Evolutionary conservation across 2,888 invertebrate species (phyloP), one percentile per base, ranked within the genome.

Genomic region (Ryuthela nishihirai): DNA sequence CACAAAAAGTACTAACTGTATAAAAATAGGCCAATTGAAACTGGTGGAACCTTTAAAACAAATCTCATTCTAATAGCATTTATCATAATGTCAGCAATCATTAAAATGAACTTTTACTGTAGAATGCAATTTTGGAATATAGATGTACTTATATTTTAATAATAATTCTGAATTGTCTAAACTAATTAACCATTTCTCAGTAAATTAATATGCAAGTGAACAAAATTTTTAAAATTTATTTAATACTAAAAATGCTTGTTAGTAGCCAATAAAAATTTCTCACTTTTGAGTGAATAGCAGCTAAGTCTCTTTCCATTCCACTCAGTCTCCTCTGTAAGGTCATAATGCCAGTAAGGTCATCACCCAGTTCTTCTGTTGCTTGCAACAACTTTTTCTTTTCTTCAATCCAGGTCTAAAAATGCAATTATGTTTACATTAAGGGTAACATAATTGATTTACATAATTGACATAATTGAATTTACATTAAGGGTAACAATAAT

Each of bases 381-480:
- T 99, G 97, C 41, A 99, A 80, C 68, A 99, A 92, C 69, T 98
- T 85, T 72, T 95, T 94, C 82, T 99, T 99, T 76, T 99, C 99
- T 76, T 98, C 94, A 75, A 98, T 98, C 98, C 97, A 98, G 3
- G 93, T 72, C 74, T 74, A 62, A 38, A 45, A 12, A 42, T 10
- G 7, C 17, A 39, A 38, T 17, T 12, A n/a, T n/a, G n/a, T n/a
- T n/a, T n/a, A n/a, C n/a, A 20, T 43, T 18, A 26, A 21, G 5
- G 12, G 17, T 26, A 12, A 23, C 10, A 70, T 25, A 53, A 35
- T 15, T 10, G n/a, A 20, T 40, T 12, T 36, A 15, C 23, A 38
- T 34, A 17, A 36, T n/a, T 24, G 6, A 44, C 17, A 44, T n/a
- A n/a, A 42, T 38, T 45, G 15, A 10, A 15, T 7, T 1, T 15